Base-by-base conservation (phyloP, 2,113 vertebrate genomes). In the Symphodus melops region DNA sequence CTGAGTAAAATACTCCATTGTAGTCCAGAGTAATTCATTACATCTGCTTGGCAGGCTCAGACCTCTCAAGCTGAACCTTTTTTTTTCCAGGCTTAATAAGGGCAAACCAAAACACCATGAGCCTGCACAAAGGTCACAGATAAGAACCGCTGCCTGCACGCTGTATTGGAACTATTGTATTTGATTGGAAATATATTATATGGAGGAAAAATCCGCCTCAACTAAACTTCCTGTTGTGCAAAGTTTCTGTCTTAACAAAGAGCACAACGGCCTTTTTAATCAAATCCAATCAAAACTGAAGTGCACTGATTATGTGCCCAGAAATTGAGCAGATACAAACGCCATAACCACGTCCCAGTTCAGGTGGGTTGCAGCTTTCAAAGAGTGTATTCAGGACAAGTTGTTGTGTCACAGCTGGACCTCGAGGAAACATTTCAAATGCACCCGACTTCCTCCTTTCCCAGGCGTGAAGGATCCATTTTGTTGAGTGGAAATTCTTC, bases 81-180 rank as follows among this genome's bases (percentile, higher is more conserved):
- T 75, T 63, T 62, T 68, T 77, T 68, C 79, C 77, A 73, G 60
- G 4, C 86, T 82, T 57, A 79, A 87, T 75, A 76, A 71, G 78
- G 82, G 51, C 49, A 85, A 75, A 69, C 51, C 63, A 4, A 48
- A 71, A 68, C 70, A 72, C 64, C 60, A 25, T 59, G 49, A 75
- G 53, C 52, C 61, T 62, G 82, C 53, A 78, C 55, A 68, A 62
- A 74, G 28, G 55, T 51, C 49, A 55, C 25, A 81, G 85, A 82
- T 74, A 79, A 83, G 83, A 77, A 21, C n/a, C 53, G 56, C 11
- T n/a, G 55, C 19, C n/a, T 33, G 1, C n/a, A 41, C 33, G 19
- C 60, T 63, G 10, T 14, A 1, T 39, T 13, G 42, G 36, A 20
- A 28, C 77, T 75, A 79, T 72, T 83, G 65, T 53, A 51, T 60